Evolutionary conservation across 2,113 vertebrate species (phyloP).

Genomic region (Thomomys bottae): DNA sequence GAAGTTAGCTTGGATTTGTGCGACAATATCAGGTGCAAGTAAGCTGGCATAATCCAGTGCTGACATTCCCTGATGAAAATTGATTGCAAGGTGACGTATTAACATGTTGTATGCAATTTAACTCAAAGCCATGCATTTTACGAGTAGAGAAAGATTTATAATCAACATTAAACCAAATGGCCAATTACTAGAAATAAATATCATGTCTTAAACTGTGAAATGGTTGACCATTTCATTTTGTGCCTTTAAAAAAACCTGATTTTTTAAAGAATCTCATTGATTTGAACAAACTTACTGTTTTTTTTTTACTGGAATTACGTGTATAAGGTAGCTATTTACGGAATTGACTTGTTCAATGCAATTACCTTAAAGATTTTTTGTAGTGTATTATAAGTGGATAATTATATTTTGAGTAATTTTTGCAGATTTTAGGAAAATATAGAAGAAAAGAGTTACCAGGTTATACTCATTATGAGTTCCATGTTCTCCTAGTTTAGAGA

Average conservation of each 20-base stretch:
- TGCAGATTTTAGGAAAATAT: conserved; percentile 26
- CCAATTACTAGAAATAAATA: conserved; percentile 38
- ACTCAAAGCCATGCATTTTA: conserved; percentile 40
- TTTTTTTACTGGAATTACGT: background rate
- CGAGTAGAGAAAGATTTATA: conserved; percentile 53
- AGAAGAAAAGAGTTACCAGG: conserved; percentile 13
- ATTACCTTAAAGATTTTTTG: background rate
- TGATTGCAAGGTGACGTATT: conserved; percentile 55
- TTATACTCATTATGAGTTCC: background rate
- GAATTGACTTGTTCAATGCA: conserved; percentile 6
- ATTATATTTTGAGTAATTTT: conserved; percentile 22
- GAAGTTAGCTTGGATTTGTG: conserved; percentile 57
- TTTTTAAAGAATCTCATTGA: conserved; percentile 37
- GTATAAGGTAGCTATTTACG: conserved; percentile 31
- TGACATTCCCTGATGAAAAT: conserved; percentile 69
- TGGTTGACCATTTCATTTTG: conserved; percentile 41
- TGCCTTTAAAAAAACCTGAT: background rate
- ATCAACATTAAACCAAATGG: conserved; percentile 12
- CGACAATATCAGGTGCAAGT: conserved; percentile 37
- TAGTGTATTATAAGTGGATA: background rate
- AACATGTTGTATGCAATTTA: conserved; percentile 51
- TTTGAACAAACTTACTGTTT: conserved; percentile 25
- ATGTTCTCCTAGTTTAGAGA: background rate
- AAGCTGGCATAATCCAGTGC: conserved; percentile 65
- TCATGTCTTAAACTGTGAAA: conserved; percentile 36